Base-by-base conservation (phyloP, 2,797 vertebrate genomes). In the Melanogrammus aeglefinus region DNA sequence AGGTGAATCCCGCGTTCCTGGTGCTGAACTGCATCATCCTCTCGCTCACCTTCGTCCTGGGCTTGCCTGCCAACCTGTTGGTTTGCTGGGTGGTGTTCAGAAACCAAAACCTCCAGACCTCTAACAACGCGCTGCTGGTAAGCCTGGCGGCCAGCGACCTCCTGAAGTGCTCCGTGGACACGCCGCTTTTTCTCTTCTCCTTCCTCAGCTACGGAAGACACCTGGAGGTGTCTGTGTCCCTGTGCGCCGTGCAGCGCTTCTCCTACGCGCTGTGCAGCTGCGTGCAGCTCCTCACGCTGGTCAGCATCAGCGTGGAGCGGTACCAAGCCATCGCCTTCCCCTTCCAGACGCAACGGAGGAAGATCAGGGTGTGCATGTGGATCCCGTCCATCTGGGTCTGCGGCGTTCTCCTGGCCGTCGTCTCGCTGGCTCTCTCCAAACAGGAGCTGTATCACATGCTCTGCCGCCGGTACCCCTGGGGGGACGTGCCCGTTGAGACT, bases 201-300 rank as follows among this genome's bases (percentile, higher is more conserved):
- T 73, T 90, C 12, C 73, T 91, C 12, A 33, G 41, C 0, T 80
- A 36, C 5, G 76, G 75, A 3, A n/a, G 31, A 12, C 69, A 33
- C 27, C 29, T 71, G 10, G 69, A 24, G 10, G 6, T 71, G 83
- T 72, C 84, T 2, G 79, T 72, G 78, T 66, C 77, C 0, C 51
- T 88, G 78, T 93, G 89, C 84, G 77, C 77, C 74, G 38, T 89
- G 79, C 92, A 92, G 78, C 89, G 85, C 82, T 92, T 94, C 84
- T 91, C 88, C 18, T 92, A 84, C 13, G 90, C 89, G 0, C 87
- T 93, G 76, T 92, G 91, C 83, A 90, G 91, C 86, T 88, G 90
- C 6, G 90, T 89, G 14, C 92, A 94, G 86, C 85, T 93, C 76
- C 87, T 92, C 47, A 92, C 87, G 1, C 86, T 93, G 81, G 90